A percentile compares a stretch with the other conserved stretches of the same genome.
Conservation (phyloP, 2,113 vertebrate species). For the Brienomyrus brachyistius region DNA sequence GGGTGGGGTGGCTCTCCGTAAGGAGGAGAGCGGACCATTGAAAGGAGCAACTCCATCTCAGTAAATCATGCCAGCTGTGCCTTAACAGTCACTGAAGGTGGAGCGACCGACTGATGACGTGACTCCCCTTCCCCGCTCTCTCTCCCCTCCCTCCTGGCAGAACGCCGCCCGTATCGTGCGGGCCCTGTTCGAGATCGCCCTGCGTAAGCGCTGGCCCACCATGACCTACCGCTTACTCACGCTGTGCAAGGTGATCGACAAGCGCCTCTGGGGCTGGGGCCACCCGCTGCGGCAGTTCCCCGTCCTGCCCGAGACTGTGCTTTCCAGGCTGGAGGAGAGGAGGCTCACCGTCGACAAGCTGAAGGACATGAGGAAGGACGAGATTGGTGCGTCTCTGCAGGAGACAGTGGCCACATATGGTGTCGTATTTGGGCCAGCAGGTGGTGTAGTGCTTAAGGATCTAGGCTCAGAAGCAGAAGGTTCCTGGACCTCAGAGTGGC, state of each 20-base stretch:
- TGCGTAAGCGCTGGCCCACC: conserved; percentile 90
- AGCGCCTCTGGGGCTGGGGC: conserved; percentile 86
- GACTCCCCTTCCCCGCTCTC: background rate
- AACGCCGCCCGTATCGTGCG: conserved; percentile 92
- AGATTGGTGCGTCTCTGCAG: conserved; percentile 80
- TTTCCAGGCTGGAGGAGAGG: conserved; percentile 83
- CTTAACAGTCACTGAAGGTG: background rate
- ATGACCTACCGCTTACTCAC: conserved; percentile 93
- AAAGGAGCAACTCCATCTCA: conserved; percentile 4
- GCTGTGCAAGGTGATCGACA: conserved; percentile 94
- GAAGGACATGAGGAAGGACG: conserved; percentile 96
- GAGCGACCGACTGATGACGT: background rate
- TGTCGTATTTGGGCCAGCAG: background rate
- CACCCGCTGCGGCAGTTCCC: conserved; percentile 89
- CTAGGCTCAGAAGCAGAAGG: background rate
- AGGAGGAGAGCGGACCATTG: background rate
- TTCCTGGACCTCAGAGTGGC: background rate
- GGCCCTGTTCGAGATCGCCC: conserved; percentile 91
- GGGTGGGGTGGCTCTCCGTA: background rate
- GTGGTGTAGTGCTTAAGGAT: background rate
- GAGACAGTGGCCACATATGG: background rate
- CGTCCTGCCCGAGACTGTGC: conserved; percentile 69
- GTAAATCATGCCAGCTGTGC: background rate
- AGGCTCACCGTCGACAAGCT: conserved; percentile 89
- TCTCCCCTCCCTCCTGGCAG: conserved; percentile 51